These are phyloP conservation scores for Pterocles gutturalis DNA, from an alignment of 2,113 vertebrate genomes.

Conservation along the genomic window DNA sequence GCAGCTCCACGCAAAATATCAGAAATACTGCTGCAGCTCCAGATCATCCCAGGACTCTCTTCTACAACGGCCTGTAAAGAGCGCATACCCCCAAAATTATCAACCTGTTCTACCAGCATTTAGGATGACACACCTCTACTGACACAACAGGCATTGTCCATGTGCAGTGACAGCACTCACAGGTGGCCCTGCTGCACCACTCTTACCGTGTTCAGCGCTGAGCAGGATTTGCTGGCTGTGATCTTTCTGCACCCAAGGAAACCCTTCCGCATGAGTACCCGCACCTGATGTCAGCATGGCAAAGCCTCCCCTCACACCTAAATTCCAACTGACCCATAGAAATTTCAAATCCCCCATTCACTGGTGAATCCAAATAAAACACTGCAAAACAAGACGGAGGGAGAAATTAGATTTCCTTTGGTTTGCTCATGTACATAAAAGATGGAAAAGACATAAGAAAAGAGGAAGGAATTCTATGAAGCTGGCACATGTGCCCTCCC, in stretches of 20 bases:
- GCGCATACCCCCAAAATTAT: background rate
- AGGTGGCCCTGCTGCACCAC: background rate
- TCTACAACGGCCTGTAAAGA: background rate
- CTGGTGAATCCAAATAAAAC: background rate
- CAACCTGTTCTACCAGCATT: background rate
- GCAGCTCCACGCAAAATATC: background rate
- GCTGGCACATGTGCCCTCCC: background rate
- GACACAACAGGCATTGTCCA: background rate
- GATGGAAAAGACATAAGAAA: background rate
- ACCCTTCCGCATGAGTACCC: background rate
- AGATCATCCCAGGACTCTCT: background rate
- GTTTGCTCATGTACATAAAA: background rate
- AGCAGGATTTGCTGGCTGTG: background rate
- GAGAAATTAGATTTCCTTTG: background rate
- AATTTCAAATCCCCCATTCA: background rate
- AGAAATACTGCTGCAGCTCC: background rate
- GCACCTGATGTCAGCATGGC: accelerated
- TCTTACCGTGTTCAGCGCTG: background rate
- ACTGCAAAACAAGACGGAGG: background rate
- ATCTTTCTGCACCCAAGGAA: background rate
- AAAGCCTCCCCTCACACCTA: background rate
- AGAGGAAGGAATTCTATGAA: background rate
- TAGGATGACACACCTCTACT: background rate
- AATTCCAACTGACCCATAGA: background rate
- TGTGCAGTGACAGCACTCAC: background rate